Percentiles rank a stretch among this genome's conserved stretches.
Conservation (phyloP, 2,888 invertebrate species). For the Dysmachus trigonus region DNA sequence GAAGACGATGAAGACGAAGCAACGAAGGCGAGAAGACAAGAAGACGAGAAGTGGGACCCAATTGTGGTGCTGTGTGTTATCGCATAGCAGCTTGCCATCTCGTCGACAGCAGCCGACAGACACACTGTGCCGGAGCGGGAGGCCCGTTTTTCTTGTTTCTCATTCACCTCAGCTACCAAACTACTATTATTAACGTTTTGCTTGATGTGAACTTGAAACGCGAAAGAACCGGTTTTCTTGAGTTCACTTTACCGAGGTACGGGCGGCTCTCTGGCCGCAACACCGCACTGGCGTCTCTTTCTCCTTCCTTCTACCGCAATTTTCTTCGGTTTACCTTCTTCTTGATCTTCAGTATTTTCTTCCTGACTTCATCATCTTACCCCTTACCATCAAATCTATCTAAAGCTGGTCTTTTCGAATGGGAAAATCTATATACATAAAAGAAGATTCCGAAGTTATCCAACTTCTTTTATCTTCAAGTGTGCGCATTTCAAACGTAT, state of each 20-base stretch:
- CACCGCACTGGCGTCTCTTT: background rate
- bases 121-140: constrained; percentile 7
- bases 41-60: background rate
- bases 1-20: no score
- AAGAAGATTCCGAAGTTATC: constrained; percentile 6
- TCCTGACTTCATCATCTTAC: background rate
- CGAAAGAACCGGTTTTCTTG: constrained; percentile 19
- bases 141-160: constrained; percentile 3
- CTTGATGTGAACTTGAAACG: constrained; percentile 34
- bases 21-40: no score
- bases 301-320: background rate
- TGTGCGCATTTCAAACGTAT: background rate
- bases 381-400: background rate
- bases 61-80: background rate
- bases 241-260: background rate
- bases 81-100: background rate
- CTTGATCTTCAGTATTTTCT: constrained; percentile 27
- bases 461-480: background rate
- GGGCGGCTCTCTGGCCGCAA: background rate
- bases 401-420: background rate
- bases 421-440: background rate
- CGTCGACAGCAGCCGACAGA: background rate
- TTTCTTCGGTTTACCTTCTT: constrained; percentile 18
- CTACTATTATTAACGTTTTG: constrained; percentile 38
- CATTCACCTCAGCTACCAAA: constrained; percentile 11